Evolutionary conservation across 2,797 vertebrate species (phyloP), one percentile per base, ranked within the genome.

Genomic region (Myotis daubentonii): DNA sequence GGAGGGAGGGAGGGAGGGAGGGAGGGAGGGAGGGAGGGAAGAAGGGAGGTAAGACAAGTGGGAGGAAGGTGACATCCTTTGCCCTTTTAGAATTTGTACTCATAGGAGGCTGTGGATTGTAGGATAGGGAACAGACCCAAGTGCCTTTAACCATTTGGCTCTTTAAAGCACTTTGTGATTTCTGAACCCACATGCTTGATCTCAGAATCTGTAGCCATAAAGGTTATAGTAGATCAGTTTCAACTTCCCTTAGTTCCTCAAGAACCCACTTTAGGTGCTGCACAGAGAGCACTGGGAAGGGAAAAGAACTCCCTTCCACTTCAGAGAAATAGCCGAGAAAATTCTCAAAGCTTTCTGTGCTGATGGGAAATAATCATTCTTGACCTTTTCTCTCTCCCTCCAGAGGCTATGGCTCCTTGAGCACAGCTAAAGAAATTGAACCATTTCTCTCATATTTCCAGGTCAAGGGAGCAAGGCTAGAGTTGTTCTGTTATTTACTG

Each of bases 381-480:
- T 94, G 84, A 96, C 81, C 87, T 78, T 66, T 92, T 78, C 53
- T 82, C 49, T 90, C 91, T 78, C 62, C 60, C 44, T 95, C 36
- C 94, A 74, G 36, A 93, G 57, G 62, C 33, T 75, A 79, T 74
- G 78, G 55, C 57, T 93, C 81, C 96, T 87, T 95, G 78, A 93
- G 90, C 78, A 95, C 66, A 93, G 75, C 93, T 79, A 44, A 28
- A 49, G 36, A 95, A 82, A 93, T 28, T 86, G 80, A 92, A 86
- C n/a, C 8, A 19, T 74, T 96, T 95, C 93, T 89, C 89, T n/a
- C 78, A 49, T 94, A 65, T 72, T 92, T 95, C 70, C 72, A 94
- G 89, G 89, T 94, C 94, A 93, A 71, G 23, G 53, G 38, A n/a
- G 36, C 91, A 96, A 97, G 71, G 87, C 72, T 87, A 91, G 51